These are phyloP conservation scores for Nematopogon swammerdamellus DNA, from an alignment of 2,888 invertebrate genomes.

Conservation along the genomic window DNA sequence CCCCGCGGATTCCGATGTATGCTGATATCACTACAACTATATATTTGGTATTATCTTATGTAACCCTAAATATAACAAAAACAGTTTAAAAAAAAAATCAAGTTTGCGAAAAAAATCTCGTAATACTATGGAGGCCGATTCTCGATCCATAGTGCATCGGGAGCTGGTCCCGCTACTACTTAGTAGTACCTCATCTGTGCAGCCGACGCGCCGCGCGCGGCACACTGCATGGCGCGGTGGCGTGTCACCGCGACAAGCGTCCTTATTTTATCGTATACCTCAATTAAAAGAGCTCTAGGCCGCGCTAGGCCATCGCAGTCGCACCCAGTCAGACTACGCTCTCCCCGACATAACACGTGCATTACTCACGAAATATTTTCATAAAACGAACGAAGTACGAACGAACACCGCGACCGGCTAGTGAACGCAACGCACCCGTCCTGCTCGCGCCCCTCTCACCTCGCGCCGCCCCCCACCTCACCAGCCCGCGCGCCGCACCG, in stretches of 20 bases:
- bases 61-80: no score
- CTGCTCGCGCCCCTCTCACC: constrained; percentile 18
- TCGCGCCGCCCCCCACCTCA: constrained; percentile 23
- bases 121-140: no score
- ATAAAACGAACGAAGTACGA: constrained; percentile 34
- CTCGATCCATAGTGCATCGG: no score
- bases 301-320: constrained; percentile 52
- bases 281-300: constrained; percentile 42
- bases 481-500: constrained; percentile 22
- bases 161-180: no score
- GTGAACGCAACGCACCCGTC: constrained; percentile 36
- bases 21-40: no score
- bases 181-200: no score
- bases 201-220: no score
- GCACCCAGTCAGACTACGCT: constrained; percentile 49
- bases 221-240: no score
- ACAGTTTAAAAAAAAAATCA: no score
- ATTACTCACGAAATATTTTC: constrained; percentile 59
- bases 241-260: constrained; percentile 19
- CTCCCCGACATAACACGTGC: constrained; percentile 48
- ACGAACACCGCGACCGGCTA: constrained; percentile 18
- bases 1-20: no score
- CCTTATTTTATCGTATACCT: constrained; percentile 36
- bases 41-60: no score
- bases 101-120: no score